Evolutionary conservation across 2,888 invertebrate genomes (phyloP).

Genomic region (Cryptophagus acutangulus): DNA sequence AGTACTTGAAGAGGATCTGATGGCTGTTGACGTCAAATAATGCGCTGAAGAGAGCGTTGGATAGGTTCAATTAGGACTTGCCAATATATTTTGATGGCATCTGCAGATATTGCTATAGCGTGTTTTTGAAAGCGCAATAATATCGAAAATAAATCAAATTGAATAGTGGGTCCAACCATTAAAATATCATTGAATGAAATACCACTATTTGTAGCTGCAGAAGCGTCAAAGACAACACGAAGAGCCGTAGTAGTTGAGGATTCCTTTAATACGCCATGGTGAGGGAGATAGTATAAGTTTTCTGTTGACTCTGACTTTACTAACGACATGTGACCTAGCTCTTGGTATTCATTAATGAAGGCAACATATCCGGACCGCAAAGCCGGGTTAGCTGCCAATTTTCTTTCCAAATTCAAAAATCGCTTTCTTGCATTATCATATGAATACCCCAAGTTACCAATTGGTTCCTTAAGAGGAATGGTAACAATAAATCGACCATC

Average conservation of each 20-base stretch:
- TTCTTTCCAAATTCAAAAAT: neutral
- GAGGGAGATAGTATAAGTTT: constrained; percentile 14
- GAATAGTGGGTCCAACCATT: too few relatives aligned
- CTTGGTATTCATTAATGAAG: constrained; percentile 17
- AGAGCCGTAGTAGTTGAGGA: constrained; percentile 15
- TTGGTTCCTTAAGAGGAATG: too few relatives aligned
- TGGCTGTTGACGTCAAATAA: neutral
- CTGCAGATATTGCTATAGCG: neutral
- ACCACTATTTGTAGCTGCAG: constrained; percentile 10
- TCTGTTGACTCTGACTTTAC: neutral
- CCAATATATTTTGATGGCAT: neutral
- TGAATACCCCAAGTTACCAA: too few relatives aligned
- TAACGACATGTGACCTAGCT: constrained; percentile 9
- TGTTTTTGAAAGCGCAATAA: neutral
- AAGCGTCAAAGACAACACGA: constrained; percentile 19
- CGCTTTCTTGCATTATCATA: too few relatives aligned
- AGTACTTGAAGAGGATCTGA: constrained; percentile 8
- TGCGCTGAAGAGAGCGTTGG: neutral
- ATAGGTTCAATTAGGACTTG: neutral
- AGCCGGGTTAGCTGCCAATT: neutral
- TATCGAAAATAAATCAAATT: too few relatives aligned
- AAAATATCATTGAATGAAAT: constrained; percentile 19
- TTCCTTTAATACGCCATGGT: constrained; percentile 14
- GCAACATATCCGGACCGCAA: constrained; percentile 9
- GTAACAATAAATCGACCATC: too few relatives aligned